Conservation (phyloP, 2,113 vertebrate genomes). For the Lethenteron reissneri region DNA sequence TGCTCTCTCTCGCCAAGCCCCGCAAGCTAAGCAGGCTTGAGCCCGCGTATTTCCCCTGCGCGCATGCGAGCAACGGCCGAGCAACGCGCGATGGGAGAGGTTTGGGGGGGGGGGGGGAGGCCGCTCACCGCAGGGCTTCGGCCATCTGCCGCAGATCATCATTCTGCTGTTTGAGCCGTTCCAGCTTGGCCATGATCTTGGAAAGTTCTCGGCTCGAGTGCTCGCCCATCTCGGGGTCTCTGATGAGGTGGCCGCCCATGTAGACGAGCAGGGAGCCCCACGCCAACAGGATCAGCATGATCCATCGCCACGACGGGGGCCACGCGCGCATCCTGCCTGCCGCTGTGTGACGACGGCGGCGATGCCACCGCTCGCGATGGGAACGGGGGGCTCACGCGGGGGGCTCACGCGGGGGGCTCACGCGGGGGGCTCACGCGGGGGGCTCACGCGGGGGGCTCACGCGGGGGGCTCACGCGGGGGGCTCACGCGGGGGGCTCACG, state of each 20-base stretch:
- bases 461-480: too few species aligned
- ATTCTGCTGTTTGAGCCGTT: constrained; percentile 92
- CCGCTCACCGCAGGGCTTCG: constrained; percentile 64
- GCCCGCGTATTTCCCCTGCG: too few species aligned
- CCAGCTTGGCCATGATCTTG: constrained; percentile 91
- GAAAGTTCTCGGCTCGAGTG: constrained; percentile 83
- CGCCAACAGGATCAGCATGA: constrained; percentile 92
- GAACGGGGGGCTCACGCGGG: too few species aligned
- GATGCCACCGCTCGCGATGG: too few species aligned
- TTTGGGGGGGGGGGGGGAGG: neutral
- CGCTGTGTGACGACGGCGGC: too few species aligned
- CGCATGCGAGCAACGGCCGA: too few species aligned
- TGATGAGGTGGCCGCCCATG: constrained; percentile 83
- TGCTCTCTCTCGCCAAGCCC: too few species aligned
- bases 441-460: too few species aligned
- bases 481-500: too few species aligned
- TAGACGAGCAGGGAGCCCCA: constrained; percentile 96
- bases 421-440: too few species aligned
- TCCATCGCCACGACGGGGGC: constrained; percentile 98
- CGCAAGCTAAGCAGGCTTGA: too few species aligned
- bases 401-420: too few species aligned
- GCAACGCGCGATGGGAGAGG: neutral
- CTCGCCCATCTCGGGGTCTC: constrained; percentile 59
- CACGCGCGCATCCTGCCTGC: constrained; percentile 71
- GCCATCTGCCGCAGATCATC: constrained; percentile 91